phyloP scores from a whole-genome alignment of 2,888 invertebrate species.

The Macrosiphum euphorbiae region DNA sequence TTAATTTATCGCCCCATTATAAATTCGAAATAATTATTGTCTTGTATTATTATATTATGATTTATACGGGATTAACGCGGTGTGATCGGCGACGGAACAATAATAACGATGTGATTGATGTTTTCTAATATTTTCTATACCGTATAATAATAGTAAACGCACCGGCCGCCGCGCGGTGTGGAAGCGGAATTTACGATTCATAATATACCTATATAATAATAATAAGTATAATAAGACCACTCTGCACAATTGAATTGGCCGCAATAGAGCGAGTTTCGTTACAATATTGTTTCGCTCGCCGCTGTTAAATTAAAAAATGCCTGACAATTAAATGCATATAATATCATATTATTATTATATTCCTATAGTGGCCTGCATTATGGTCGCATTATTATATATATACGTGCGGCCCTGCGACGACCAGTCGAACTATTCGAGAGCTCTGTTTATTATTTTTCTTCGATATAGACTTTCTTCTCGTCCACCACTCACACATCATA shows the following conservation, averaged over 20 bases:
- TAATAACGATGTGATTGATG: background rate
- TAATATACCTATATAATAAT: background rate
- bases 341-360: background rate
- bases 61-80: conserved; percentile 12
- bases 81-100: background rate
- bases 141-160: background rate
- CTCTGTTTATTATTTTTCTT: conserved; percentile 2
- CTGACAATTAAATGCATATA: background rate
- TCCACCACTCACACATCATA: background rate
- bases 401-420: background rate
- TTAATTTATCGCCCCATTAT: conserved; percentile 22
- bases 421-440: background rate
- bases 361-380: background rate
- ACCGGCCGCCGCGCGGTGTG: background rate
- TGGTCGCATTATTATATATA: too few species aligned
- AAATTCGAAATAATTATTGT: conserved; percentile 10
- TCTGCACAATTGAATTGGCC: background rate
- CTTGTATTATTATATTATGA: background rate
- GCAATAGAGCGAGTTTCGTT: background rate
- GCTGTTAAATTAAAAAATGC: background rate
- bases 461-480: conserved; percentile 5
- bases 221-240: background rate
- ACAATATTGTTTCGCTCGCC: background rate
- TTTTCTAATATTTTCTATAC: background rate
- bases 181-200: background rate